phyloP scores from a whole-genome alignment of 2,113 vertebrate species.

The Mus musculus region GRCm39 chr4:102050001-102050500 shows the following conservation, averaged over 20 bases:
- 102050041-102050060: background rate
- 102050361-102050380: too few relatives aligned
- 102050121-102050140: background rate
- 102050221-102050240: background rate
- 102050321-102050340: constrained; percentile 10
- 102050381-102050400: too few relatives aligned
- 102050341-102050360: background rate
- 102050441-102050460: too few relatives aligned
- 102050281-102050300: constrained; percentile 20
- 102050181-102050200: background rate
- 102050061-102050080: background rate
- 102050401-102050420: too few relatives aligned
- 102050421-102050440: too few relatives aligned
- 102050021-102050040: background rate
- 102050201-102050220: background rate
- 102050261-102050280: constrained; percentile 10
- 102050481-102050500: too few relatives aligned
- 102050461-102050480: too few relatives aligned
- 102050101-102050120: background rate
- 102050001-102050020: background rate
- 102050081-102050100: background rate
- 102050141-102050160: background rate
- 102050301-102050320: constrained; percentile 45
- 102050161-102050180: background rate
- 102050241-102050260: constrained; percentile 25